Conservation (phyloP, 2,888 invertebrate species). For the Hedya salicella region DNA sequence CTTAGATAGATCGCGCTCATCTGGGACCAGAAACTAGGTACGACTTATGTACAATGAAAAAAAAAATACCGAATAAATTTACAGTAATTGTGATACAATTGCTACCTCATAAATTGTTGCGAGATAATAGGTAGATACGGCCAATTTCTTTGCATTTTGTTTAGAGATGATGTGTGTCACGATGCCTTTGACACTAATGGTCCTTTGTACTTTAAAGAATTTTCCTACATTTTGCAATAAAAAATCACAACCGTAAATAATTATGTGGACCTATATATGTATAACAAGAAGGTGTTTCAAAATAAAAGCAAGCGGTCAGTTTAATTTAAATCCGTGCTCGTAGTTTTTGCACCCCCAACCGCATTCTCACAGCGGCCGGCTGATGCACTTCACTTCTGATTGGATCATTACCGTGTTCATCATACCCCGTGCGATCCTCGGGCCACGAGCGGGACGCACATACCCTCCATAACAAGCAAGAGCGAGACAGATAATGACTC, state of each 20-base stretch:
- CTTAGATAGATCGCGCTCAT: neutral
- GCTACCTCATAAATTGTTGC: no score
- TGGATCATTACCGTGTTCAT: slow-evolving; percentile 86
- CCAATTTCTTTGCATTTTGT: no score
- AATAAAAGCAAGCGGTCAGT: slow-evolving; percentile 77
- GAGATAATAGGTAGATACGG: no score
- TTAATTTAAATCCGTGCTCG: slow-evolving; percentile 82
- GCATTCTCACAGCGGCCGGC: slow-evolving; percentile 83
- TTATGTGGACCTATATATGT: slow-evolving; percentile 39
- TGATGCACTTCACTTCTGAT: slow-evolving; percentile 85
- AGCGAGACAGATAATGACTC: slow-evolving; percentile 60
- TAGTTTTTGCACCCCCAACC: slow-evolving; percentile 84
- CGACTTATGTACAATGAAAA: neutral
- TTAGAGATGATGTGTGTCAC: no score
- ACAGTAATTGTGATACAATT: neutral
- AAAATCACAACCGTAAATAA: slow-evolving; percentile 29
- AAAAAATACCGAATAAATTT: neutral
- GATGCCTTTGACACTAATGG: neutral
- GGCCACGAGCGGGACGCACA: slow-evolving; percentile 70
- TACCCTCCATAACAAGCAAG: slow-evolving; percentile 47
- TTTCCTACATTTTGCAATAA: slow-evolving; percentile 5
- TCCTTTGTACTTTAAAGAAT: neutral
- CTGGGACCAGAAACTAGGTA: neutral
- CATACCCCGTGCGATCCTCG: slow-evolving; percentile 82
- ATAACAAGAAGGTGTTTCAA: slow-evolving; percentile 61